Base-by-base conservation (phyloP, 2,888 invertebrate genomes). In the Sarcophaga carnaria region DNA sequence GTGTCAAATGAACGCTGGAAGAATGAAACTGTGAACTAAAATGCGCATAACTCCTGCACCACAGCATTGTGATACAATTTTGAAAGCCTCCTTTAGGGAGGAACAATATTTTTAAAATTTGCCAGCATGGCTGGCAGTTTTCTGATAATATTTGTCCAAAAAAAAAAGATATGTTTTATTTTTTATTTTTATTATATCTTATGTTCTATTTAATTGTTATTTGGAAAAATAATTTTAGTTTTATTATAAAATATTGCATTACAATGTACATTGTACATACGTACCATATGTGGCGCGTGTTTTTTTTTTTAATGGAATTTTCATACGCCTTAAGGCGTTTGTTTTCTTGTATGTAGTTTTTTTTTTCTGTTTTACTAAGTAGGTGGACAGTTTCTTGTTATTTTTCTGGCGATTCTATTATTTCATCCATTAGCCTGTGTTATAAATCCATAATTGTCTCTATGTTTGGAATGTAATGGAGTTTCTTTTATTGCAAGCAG, bases 341-440 rank as follows among this genome's bases (percentile, higher is more conserved):
- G 12, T 49, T 54, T 60, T 60, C 77, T n/a, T 20, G 12, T 27
- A 60, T 22, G 17, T 22, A 62, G 62, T 64, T 22, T 47, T 10
- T 47, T 10, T n/a, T 72, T 14, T n/a, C 62, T 37, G 76, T 83
- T 72, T 76, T 80, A 60, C 20, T 60, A 80, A 86, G 87, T 87
- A 80, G 87, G 87, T 87, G 87, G 87, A 87, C 87, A 87, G 64
- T 77, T 83, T 75, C 54, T 17, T 54, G 54, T 67, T 59, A 70
- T 63, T 66, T 63, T 37, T 69, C n/a, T 59, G 77, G 80, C 17
- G 27, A 62, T 72, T 67, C 45, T 74, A 63, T 67, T 74, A 49
- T 64, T 70, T 76, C 70, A 49, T 71, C 70, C 66, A 84, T 81
- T 82, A 84, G 81, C 87, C 27, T 27, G 49, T 66, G 78, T 81